These are phyloP conservation scores for Octodon degus DNA, from an alignment of 2,113 vertebrate genomes.

Conservation along the genomic window DNA sequence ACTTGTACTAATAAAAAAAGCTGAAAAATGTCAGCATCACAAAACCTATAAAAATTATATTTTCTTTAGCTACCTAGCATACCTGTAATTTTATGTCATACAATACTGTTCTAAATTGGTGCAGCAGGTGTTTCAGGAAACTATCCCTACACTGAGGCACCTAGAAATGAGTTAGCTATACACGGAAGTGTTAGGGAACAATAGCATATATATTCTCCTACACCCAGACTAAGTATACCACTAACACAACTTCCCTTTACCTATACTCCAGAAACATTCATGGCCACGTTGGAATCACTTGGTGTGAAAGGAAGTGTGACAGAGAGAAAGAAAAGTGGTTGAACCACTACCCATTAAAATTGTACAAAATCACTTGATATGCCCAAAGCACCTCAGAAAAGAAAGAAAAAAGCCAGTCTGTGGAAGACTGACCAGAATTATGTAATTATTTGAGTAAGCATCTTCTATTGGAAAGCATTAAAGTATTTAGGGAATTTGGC, in stretches of 20 bases:
- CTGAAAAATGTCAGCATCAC: constrained; percentile 26
- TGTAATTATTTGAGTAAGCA: neutral
- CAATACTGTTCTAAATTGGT: constrained; percentile 36
- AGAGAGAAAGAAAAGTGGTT: neutral
- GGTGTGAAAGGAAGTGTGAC: neutral
- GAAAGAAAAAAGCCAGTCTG: neutral
- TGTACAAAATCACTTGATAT: constrained; percentile 19
- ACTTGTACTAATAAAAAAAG: neutral
- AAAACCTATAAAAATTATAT: constrained; percentile 62
- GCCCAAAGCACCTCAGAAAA: constrained; percentile 14
- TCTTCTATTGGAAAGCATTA: neutral
- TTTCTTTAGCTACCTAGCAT: constrained; percentile 52
- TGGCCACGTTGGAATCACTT: neutral
- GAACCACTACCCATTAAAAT: constrained; percentile 10
- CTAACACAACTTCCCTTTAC: neutral
- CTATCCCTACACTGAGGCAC: constrained; percentile 29
- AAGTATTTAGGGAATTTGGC: constrained; percentile 6
- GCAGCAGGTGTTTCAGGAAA: constrained; percentile 53
- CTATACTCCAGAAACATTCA: constrained; percentile 6
- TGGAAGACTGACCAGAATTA: neutral
- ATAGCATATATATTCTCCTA: constrained; percentile 5
- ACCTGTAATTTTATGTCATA: constrained; percentile 11
- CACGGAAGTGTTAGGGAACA: neutral
- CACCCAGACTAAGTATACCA: constrained; percentile 23
- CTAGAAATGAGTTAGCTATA: constrained; percentile 35